phyloP scores from a whole-genome alignment of 2,797 vertebrate genomes.

The Malacoctenus gilli region DNA sequence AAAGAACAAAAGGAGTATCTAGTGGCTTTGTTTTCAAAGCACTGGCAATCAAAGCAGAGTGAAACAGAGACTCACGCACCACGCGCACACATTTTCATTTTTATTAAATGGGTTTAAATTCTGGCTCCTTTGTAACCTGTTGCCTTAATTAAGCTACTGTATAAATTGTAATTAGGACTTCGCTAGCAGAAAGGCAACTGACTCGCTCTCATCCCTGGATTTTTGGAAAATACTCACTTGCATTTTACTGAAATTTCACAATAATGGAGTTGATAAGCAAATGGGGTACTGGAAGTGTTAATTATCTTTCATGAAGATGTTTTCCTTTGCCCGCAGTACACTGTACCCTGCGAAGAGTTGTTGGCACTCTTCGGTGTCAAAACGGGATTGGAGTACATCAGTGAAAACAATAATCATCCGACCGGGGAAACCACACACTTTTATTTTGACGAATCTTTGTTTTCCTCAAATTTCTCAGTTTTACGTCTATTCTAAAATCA shows the following conservation, averaged over 20 bases:
- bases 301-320: no score
- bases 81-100: not conserved
- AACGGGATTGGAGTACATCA: no score
- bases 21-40: constrained; percentile 7
- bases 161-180: not conserved
- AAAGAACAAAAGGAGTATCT: not conserved
- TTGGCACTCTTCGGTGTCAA: no score
- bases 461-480: no score
- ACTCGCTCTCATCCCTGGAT: not conserved
- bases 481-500: no score
- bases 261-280: not conserved
- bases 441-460: no score
- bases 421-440: no score
- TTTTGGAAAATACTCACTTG: not conserved
- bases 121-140: not conserved
- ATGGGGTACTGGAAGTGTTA: no score
- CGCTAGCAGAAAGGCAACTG: not conserved
- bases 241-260: constrained; percentile 6
- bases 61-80: not conserved
- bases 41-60: constrained; percentile 13
- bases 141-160: constrained; percentile 8
- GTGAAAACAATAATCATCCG: no score
- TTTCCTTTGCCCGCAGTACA: no score
- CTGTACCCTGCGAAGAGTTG: no score
- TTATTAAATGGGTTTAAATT: constrained; percentile 17